Conservation (phyloP, 2,797 vertebrate genomes). For the Tenualosa thibaudeaui region DNA sequence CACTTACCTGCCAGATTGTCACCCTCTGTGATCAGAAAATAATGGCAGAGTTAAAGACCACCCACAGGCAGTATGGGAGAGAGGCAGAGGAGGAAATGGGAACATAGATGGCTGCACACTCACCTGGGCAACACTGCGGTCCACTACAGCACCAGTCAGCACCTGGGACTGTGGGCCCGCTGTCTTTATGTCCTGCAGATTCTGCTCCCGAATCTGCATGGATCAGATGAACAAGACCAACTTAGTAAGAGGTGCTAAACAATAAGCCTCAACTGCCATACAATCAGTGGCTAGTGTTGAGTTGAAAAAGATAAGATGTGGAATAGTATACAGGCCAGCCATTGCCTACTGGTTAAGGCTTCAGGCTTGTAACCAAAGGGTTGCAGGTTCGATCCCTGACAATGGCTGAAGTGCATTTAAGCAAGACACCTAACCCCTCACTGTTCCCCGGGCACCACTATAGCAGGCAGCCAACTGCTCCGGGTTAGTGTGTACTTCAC, state of each 20-base stretch:
- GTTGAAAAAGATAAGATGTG: no score
- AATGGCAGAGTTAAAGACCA: conserved; percentile 71
- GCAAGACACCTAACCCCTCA: no score
- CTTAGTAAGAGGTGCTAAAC: neutral
- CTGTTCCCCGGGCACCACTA: no score
- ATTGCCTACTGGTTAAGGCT: no score
- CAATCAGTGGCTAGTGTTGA: neutral
- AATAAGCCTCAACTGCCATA: neutral
- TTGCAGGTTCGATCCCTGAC: no score
- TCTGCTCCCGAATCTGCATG: conserved; percentile 93
- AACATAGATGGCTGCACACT: conserved; percentile 59
- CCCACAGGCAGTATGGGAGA: conserved; percentile 16
- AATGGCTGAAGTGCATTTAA: no score
- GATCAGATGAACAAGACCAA: neutral
- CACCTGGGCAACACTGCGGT: conserved; percentile 91
- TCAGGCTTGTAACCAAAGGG: no score
- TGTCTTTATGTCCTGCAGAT: conserved; percentile 96
- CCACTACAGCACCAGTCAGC: conserved; percentile 81
- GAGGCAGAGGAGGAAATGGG: conserved; percentile 24
- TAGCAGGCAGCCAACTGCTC: no score
- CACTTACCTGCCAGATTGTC: conserved; percentile 86
- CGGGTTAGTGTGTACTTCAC: no score
- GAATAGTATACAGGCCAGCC: no score
- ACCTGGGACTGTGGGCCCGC: conserved; percentile 97
- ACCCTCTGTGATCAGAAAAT: conserved; percentile 82